phyloP scores from a whole-genome alignment of 2,797 vertebrate genomes.

The Arctocebus calabarensis region DNA sequence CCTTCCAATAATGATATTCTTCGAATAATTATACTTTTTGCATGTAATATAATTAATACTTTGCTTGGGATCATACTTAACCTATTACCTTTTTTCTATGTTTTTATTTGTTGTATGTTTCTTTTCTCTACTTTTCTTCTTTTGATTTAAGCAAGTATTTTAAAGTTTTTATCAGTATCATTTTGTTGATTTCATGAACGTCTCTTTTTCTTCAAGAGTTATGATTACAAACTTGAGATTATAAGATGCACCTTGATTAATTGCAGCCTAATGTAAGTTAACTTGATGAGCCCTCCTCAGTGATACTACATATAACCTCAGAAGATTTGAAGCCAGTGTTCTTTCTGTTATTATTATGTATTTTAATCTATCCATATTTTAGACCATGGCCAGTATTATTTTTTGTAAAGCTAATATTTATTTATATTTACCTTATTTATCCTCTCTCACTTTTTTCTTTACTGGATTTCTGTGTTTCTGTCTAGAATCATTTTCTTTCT shows the following conservation, averaged over 20 bases:
- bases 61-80: not conserved
- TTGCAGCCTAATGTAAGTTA: too few species aligned
- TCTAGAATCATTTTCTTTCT: not conserved
- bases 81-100: not conserved
- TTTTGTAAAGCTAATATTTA: too few species aligned
- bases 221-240: not conserved
- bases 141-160: not conserved
- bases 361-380: not conserved
- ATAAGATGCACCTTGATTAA: not conserved
- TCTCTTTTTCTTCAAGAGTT: not conserved
- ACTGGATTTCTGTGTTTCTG: not conserved
- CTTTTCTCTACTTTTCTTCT: not conserved
- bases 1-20: not conserved
- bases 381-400: rapidly evolving
- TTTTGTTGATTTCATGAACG: not conserved
- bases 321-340: not conserved
- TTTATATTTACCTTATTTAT: not conserved
- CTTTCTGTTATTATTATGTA: rapidly evolving
- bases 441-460: not conserved
- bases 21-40: not conserved
- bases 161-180: not conserved
- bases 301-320: not conserved
- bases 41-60: not conserved
- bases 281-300: rapidly evolving
- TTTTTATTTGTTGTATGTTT: not conserved